phyloP scores from a whole-genome alignment of 2,888 invertebrate genomes.

The Hirtodrosophila trivittata region DNA sequence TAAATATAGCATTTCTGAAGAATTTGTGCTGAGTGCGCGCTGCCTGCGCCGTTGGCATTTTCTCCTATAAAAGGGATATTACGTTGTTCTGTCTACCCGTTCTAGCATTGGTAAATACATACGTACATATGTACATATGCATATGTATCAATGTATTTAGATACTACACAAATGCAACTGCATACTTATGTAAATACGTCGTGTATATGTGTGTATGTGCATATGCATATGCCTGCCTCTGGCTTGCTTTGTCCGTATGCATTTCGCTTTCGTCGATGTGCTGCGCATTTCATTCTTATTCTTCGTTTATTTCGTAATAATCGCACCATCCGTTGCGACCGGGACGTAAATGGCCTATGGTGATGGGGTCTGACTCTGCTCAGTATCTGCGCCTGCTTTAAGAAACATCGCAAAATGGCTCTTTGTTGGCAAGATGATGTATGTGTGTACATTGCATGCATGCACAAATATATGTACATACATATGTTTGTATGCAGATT shows the following conservation, averaged over 20 bases:
- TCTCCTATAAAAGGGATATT: conserved; percentile 74
- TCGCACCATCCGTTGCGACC: conserved; percentile 66
- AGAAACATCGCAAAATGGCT: conserved; percentile 21
- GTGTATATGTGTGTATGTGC: conserved; percentile 3
- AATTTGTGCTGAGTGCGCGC: conserved; percentile 53
- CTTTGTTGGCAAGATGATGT: conserved; percentile 50
- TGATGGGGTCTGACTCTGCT: conserved; percentile 11
- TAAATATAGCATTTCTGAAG: conserved; percentile 75
- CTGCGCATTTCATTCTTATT: conserved; percentile 59
- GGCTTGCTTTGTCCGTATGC: too few relatives aligned
- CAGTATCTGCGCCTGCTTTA: conserved; percentile 9
- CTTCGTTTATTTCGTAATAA: conserved; percentile 75
- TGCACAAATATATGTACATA: too few relatives aligned
- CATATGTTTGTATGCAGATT: too few relatives aligned
- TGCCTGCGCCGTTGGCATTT: conserved; percentile 63
- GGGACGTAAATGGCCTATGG: background rate
- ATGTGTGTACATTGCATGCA: too few relatives aligned
- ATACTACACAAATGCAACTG: background rate
- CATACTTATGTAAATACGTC: background rate
- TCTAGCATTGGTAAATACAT: conserved; percentile 24
- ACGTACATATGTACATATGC: conserved; percentile 2
- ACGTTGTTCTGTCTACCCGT: conserved; percentile 46
- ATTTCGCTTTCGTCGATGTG: conserved; percentile 52
- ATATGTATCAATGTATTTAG: background rate
- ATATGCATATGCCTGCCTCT: too few relatives aligned